A percentile compares a stretch with the other conserved stretches of the same genome.
Evolutionary conservation across 1,140 invertebrate genomes (phyloP).

Genomic region (Drosophila pachea): DNA sequence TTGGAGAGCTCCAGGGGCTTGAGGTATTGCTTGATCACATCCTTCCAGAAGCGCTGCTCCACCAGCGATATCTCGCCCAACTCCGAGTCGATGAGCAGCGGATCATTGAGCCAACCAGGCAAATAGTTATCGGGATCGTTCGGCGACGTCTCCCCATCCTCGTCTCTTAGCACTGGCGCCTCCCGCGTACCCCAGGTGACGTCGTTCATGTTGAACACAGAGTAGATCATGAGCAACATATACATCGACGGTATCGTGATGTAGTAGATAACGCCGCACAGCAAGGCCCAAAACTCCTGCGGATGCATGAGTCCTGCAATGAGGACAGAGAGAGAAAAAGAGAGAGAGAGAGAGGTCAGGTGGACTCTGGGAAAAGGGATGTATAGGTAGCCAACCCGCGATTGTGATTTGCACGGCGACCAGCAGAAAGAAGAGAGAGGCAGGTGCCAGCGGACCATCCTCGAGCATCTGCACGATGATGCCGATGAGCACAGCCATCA

Average conservation of each 20-base stretch:
- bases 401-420: constrained; percentile 83
- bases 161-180: constrained; percentile 64
- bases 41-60: constrained; percentile 87
- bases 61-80: constrained; percentile 82
- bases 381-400: constrained; percentile 73
- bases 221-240: constrained; percentile 93
- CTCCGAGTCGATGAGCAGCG: constrained; percentile 82
- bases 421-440: constrained; percentile 87
- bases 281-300: constrained; percentile 88
- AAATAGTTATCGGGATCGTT: constrained; percentile 56
- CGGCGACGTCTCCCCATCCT: constrained; percentile 31
- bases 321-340: constrained; percentile 65
- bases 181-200: constrained; percentile 96
- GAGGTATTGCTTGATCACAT: constrained; percentile 86
- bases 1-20: constrained; percentile 84
- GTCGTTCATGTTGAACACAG: constrained; percentile 93
- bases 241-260: constrained; percentile 96
- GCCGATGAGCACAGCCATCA: constrained; percentile 95
- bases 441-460: constrained; percentile 89
- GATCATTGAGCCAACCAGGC: constrained; percentile 87
- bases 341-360: background rate
- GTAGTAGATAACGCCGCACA: constrained; percentile 91
- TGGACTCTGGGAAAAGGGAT: background rate
- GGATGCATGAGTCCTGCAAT: constrained; percentile 86
- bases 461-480: constrained; percentile 89